Evolutionary conservation across 1,140 invertebrate species (phyloP).

Genomic region (Pectinophora gossypiella): DNA sequence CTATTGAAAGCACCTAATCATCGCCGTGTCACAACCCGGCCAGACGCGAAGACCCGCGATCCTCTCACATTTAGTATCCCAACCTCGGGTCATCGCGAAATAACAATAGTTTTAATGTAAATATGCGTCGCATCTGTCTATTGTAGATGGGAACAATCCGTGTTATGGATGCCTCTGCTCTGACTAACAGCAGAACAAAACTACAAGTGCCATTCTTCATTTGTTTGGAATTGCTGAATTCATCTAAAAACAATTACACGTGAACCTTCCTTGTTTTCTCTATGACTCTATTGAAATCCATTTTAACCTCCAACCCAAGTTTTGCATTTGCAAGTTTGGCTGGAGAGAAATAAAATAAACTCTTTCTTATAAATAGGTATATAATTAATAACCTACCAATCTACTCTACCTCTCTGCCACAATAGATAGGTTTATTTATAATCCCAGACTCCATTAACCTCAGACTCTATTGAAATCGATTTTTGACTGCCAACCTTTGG

Average conservation of each 20-base stretch:
- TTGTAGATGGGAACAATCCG: slow-evolving; percentile 50
- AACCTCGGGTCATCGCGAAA: background rate
- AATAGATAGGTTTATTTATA: too few relatives aligned
- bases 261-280: too few relatives aligned
- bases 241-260: background rate
- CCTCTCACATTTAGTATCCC: background rate
- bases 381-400: too few relatives aligned
- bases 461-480: too few relatives aligned
- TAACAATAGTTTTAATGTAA: slow-evolving; percentile 25
- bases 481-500: too few relatives aligned
- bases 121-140: slow-evolving; percentile 34
- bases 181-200: slow-evolving; percentile 27
- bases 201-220: slow-evolving; percentile 1
- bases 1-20: slow-evolving; percentile 37
- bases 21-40: slow-evolving; percentile 18
- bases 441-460: too few relatives aligned
- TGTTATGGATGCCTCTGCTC: slow-evolving; percentile 46
- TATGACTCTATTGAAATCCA: too few relatives aligned
- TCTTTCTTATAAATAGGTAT: too few relatives aligned
- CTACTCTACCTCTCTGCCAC: too few relatives aligned
- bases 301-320: too few relatives aligned
- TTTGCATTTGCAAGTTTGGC: too few relatives aligned
- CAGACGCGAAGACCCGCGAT: background rate
- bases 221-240: background rate
- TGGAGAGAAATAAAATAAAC: too few relatives aligned